These are phyloP conservation scores for Drosophila kanekoi DNA, from an alignment of 2,888 invertebrate genomes.

Conservation along the genomic window DNA sequence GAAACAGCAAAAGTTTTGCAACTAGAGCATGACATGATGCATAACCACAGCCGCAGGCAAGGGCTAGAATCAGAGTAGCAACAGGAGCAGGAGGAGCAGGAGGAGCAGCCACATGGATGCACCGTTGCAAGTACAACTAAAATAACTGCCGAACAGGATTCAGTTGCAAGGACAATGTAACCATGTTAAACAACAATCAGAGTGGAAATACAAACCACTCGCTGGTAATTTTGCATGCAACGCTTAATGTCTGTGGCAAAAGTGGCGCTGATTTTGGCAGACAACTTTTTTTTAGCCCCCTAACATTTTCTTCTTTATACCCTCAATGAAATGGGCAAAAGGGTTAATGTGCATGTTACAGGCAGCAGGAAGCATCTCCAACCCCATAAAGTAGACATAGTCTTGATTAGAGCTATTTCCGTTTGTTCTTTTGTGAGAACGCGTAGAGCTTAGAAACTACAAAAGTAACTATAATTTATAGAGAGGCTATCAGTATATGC, in stretches of 20 bases:
- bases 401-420: too few relatives aligned
- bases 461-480: too few relatives aligned
- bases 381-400: too few relatives aligned
- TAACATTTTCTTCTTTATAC: too few relatives aligned
- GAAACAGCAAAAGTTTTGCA: constrained; percentile 66
- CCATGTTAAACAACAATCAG: constrained; percentile 81
- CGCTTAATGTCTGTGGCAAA: constrained; percentile 80
- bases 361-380: too few relatives aligned
- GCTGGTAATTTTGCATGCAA: constrained; percentile 83
- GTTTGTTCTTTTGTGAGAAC: too few relatives aligned
- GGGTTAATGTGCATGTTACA: too few relatives aligned
- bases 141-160: constrained; percentile 66
- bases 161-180: constrained; percentile 79
- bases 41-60: constrained; percentile 56
- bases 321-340: too few relatives aligned
- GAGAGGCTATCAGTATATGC: too few relatives aligned
- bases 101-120: constrained; percentile 45
- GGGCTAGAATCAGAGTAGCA: constrained; percentile 3
- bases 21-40: constrained; percentile 79
- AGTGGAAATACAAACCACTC: constrained; percentile 81
- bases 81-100: constrained; percentile 14
- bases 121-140: constrained; percentile 55
- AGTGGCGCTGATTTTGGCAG: constrained; percentile 78
- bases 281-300: constrained; percentile 53
- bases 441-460: too few relatives aligned